A percentile compares a stretch with the other conserved stretches of the same genome.
Conservation (phyloP, 2,888 invertebrate genomes). For the Agonopterix subpropinquella region DNA sequence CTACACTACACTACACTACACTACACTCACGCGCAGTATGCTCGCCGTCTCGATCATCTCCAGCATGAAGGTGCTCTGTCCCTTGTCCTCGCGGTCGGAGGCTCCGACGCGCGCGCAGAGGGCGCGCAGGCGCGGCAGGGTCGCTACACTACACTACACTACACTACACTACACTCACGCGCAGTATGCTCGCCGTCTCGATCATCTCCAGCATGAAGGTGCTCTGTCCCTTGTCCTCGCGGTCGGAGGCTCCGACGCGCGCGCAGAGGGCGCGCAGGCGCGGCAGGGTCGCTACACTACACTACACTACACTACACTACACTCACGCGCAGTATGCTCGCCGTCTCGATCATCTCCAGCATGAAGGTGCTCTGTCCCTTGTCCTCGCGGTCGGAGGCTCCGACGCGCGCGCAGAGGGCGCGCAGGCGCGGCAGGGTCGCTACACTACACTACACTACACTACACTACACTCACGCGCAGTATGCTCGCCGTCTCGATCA, state of each 20-base stretch:
- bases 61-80: conserved; percentile 98
- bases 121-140: conserved; percentile 87
- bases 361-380: conserved; percentile 98
- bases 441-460: conserved; percentile 34
- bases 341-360: conserved; percentile 98
- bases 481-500: conserved; percentile 97
- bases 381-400: conserved; percentile 92
- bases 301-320: not conserved
- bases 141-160: conserved; percentile 39
- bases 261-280: conserved; percentile 90
- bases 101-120: conserved; percentile 95
- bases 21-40: conserved; percentile 84
- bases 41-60: conserved; percentile 98
- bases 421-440: conserved; percentile 84
- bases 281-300: conserved; percentile 90
- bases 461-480: conserved; percentile 77
- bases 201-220: conserved; percentile 99
- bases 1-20: conserved; percentile 31
- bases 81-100: conserved; percentile 90
- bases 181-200: conserved; percentile 93
- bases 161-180: conserved; percentile 66
- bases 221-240: conserved; percentile 91
- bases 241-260: conserved; percentile 94
- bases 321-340: conserved; percentile 89
- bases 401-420: conserved; percentile 92